Percentiles rank a stretch among this genome's conserved stretches.
phyloP scores from a whole-genome alignment of 1,140 invertebrate genomes.

The Venturia canescens region DNA sequence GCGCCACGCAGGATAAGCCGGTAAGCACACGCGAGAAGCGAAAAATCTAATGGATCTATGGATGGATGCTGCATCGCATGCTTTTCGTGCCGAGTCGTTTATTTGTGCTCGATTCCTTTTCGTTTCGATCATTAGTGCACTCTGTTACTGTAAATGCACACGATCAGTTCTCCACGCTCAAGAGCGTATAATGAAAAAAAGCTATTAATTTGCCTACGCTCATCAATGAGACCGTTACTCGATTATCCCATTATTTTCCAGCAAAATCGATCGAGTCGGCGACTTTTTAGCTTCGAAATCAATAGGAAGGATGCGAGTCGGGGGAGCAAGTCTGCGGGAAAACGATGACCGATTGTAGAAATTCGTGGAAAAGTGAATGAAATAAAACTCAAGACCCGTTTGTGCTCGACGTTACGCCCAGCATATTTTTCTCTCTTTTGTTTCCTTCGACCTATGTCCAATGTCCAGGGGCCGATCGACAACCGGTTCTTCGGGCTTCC shows the following conservation, averaged over 20 bases:
- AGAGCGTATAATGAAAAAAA: background rate
- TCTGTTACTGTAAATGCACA: conserved; percentile 24
- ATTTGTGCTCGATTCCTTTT: background rate
- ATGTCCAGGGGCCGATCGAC: conserved; percentile 44
- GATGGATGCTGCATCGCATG: background rate
- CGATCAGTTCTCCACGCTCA: background rate
- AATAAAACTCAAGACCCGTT: conserved; percentile 5
- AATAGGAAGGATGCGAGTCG: background rate
- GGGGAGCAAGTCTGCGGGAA: background rate
- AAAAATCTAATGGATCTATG: background rate
- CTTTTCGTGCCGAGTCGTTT: too few relatives aligned
- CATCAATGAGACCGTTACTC: conserved; percentile 13
- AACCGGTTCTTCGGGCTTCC: conserved; percentile 48
- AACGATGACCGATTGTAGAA: conserved; percentile 43
- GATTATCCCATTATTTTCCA: background rate
- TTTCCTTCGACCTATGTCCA: conserved; percentile 42
- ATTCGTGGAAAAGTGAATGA: conserved; percentile 14
- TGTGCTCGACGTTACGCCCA: conserved; percentile 2
- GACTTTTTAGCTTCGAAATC: conserved; percentile 3
- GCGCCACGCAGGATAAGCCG: background rate
- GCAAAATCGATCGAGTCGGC: background rate
- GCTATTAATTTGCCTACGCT: background rate
- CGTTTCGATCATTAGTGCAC: background rate
- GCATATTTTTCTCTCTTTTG: conserved; percentile 36
- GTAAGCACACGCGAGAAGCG: background rate